phyloP scores from a whole-genome alignment of 2,888 invertebrate genomes.

The Megaustenia siamemsis region DNA sequence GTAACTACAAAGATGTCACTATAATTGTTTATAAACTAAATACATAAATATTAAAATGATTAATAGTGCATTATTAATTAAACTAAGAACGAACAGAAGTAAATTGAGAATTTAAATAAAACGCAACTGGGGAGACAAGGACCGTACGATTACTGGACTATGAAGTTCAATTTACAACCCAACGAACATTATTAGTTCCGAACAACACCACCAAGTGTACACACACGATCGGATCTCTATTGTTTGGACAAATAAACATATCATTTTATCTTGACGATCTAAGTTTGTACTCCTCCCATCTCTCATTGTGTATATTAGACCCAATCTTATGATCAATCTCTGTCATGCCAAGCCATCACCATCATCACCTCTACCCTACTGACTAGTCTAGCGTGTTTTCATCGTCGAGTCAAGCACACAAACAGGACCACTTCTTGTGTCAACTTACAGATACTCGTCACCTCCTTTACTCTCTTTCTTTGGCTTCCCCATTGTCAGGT shows the following conservation, averaged over 20 bases:
- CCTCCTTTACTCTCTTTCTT: conserved; percentile 72
- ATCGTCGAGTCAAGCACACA: background rate
- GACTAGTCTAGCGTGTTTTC: conserved; percentile 38
- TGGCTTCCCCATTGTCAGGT: conserved; percentile 71
- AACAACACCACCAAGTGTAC: no score
- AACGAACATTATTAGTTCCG: no score
- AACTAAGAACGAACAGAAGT: no score
- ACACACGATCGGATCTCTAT: no score
- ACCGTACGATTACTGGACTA: no score
- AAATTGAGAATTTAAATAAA: no score
- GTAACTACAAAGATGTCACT: no score
- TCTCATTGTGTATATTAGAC: background rate
- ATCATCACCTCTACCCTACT: background rate
- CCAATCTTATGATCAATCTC: background rate
- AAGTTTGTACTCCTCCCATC: background rate
- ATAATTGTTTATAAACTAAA: no score
- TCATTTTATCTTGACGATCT: background rate
- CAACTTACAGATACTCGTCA: conserved; percentile 64
- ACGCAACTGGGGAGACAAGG: no score
- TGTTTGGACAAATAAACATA: background rate
- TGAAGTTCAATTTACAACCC: no score
- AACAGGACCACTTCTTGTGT: background rate
- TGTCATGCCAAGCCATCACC: background rate
- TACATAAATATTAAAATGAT: no score
- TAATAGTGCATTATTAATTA: no score